A percentile compares a stretch with the other conserved stretches of the same genome.
Evolutionary conservation across 2,113 vertebrate genomes (phyloP).

Genomic region (Rhinolophus sinicus): DNA sequence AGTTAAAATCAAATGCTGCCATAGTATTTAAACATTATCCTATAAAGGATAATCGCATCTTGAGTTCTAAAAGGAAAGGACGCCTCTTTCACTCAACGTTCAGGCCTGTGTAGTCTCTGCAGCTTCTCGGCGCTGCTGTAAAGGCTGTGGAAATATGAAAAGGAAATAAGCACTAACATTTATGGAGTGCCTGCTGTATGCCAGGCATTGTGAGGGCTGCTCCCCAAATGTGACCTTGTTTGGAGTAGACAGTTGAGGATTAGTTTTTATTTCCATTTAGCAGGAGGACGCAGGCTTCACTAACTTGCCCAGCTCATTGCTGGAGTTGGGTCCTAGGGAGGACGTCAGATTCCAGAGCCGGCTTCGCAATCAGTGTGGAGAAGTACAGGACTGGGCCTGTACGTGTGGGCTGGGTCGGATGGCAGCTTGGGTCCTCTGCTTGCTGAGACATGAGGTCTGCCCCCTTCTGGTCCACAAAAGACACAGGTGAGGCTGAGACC

Average conservation of each 20-base stretch:
- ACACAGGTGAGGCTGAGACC: not conserved
- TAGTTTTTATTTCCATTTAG: not conserved
- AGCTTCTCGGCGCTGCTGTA: not conserved
- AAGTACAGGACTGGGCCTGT: not conserved
- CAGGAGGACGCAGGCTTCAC: not conserved
- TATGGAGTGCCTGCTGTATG: no score
- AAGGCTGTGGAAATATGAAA: fast-evolving
- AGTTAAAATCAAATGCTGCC: not conserved
- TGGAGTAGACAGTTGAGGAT: fast-evolving
- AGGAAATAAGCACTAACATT: not conserved
- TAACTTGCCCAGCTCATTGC: not conserved
- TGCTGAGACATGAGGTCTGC: not conserved
- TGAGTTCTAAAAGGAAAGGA: not conserved
- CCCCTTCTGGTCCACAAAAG: not conserved
- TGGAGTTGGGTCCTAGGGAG: no score
- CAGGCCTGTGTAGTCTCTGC: not conserved
- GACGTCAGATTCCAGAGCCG: fast-evolving
- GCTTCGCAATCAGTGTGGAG: not conserved
- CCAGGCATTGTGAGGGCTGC: not conserved
- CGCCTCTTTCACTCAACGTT: not conserved
- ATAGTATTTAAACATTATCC: not conserved
- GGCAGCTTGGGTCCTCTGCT: not conserved
- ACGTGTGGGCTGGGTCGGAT: not conserved
- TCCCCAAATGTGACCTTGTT: not conserved
- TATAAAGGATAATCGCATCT: not conserved